A percentile compares a stretch with the other conserved stretches of the same genome.
phyloP scores from a whole-genome alignment of 2,113 vertebrate genomes.

The Gasterosteus nipponicus region DNA sequence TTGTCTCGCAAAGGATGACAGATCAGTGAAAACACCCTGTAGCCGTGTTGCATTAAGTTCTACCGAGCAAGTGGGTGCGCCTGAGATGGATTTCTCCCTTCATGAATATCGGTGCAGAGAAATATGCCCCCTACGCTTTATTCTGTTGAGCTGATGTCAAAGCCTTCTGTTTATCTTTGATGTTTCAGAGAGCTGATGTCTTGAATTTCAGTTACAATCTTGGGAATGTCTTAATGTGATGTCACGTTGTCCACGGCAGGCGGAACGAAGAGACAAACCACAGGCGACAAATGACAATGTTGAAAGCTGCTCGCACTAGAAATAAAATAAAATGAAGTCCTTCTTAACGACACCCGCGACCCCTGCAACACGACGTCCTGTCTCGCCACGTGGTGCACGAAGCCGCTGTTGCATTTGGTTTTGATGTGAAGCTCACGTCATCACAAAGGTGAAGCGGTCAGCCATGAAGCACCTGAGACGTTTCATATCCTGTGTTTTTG shows the following conservation, averaged over 20 bases:
- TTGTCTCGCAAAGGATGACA: conserved; percentile 25
- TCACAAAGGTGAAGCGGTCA: background rate
- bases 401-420: conserved; percentile 1
- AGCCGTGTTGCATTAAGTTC: conserved; percentile 30
- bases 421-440: background rate
- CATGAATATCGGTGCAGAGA: conserved; percentile 28
- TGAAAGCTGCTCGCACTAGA: background rate
- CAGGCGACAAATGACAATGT: background rate
- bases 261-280: background rate
- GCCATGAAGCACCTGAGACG: background rate
- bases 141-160: conserved; percentile 34
- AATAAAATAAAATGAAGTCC: background rate
- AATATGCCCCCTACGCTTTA: conserved; percentile 30
- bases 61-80: conserved; percentile 1
- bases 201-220: conserved; percentile 8
- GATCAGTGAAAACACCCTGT: conserved; percentile 33
- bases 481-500: conserved; percentile 12
- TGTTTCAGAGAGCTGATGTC: background rate
- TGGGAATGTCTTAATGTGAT: conserved; percentile 1
- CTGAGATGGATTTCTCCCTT: conserved; percentile 23
- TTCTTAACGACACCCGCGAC: background rate
- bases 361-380: background rate
- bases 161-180: conserved; percentile 34
- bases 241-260: background rate
- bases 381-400: background rate